phyloP scores from a whole-genome alignment of 2,888 invertebrate species.

The Chesias legatella region DNA sequence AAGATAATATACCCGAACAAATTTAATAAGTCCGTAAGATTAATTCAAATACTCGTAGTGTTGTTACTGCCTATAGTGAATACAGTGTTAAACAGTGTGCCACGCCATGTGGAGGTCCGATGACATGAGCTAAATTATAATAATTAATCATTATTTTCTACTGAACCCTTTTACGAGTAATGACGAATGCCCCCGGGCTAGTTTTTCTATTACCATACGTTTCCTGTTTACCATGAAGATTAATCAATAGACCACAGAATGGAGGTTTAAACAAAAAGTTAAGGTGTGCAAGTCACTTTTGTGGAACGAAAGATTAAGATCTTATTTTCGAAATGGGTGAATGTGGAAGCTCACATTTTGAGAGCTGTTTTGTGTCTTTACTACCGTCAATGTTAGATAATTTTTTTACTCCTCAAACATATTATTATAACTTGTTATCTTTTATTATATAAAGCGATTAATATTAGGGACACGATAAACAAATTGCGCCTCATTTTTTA shows the following conservation, averaged over 20 bases:
- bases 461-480: too few relatives aligned
- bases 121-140: conserved; percentile 72
- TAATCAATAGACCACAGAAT: conserved; percentile 61
- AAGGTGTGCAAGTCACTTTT: conserved; percentile 18
- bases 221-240: conserved; percentile 60
- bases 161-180: conserved; percentile 57
- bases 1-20: too few relatives aligned
- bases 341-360: too few relatives aligned
- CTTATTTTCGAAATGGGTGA: too few relatives aligned
- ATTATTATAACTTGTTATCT: too few relatives aligned
- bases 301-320: too few relatives aligned
- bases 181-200: conserved; percentile 61
- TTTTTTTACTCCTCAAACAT: too few relatives aligned
- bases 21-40: too few relatives aligned
- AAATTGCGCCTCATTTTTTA: too few relatives aligned
- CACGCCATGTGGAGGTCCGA: conserved; percentile 52
- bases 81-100: conserved; percentile 6
- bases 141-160: conserved; percentile 75
- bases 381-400: not conserved
- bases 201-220: conserved; percentile 58
- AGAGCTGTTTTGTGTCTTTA: too few relatives aligned
- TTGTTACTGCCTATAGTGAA: not conserved
- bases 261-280: conserved; percentile 31
- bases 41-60: too few relatives aligned
- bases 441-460: too few relatives aligned